Evolutionary conservation across 2,797 vertebrate species (phyloP), one percentile per base, ranked within the genome.

Genomic region (Ctenosaura bakeri): DNA sequence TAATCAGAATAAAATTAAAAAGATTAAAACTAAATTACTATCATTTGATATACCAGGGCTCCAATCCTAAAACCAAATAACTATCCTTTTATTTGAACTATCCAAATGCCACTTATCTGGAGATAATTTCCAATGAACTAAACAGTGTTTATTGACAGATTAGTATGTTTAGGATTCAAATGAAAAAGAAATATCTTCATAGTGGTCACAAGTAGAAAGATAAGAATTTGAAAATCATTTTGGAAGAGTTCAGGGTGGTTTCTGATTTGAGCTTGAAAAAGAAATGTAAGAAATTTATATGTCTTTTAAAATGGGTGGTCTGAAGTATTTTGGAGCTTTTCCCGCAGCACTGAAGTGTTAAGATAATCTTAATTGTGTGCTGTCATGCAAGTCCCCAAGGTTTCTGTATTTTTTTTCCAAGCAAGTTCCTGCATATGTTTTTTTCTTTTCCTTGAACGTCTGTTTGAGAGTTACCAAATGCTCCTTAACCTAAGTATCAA

Each of bases 151-250:
- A 52, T n/a, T 16, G 16, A n/a, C 2, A 73, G 73, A 9, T 22
- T 35, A 3, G 1, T 35, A 35, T 52, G 20, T 54, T 74, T 86
- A 56, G 69, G 56, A 38, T 62, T 0, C 18, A 26, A 46, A 32
- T 1, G 26, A 4, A 29, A 42, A 20, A 42, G 42, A 74, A 64
- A 78, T 76, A 46, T 78, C 78, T 79, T 79, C 64, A 10, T 20
- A 71, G 1, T 16, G 13, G 8, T 16, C 20, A 78, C 66, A 89
- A 77, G 2, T 50, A 0, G 29, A 80, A 87, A 69, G 26, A 69
- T 50, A 79, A 50, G 42, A 64, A 62, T 79, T 87, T 46, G 76
- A 35, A 87, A 29, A 81, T 13, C 71, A 81, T 26, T 29, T 88
- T 81, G 50, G 20, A 73, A 83, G 4, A 24, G 13, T 86, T 76